Base-by-base conservation (phyloP, 64 coral and sea anemone genomes). In the Porites australiensis region DNA sequence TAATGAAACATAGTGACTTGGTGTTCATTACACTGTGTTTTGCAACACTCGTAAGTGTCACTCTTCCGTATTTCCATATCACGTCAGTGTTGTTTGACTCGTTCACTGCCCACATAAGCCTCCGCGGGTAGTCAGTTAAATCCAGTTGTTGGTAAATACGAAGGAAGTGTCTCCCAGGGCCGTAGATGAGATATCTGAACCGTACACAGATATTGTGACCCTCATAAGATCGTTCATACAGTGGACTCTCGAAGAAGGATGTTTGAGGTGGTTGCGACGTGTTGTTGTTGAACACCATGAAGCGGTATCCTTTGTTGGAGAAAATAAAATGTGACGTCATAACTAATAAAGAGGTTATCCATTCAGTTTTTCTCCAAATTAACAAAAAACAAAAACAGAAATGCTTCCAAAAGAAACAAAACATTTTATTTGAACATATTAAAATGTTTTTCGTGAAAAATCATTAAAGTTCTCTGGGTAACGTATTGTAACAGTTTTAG, bases 41-140 rank as follows among this genome's bases (percentile, higher is more conserved):
- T 55, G 69, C 47, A 20, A 84, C 68, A 75, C 90, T 72, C 2
- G 90, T 15, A 15, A 92, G 13, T 8, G 80, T 13, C 20, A 75
- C 72, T 45, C 48, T 67, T 44, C 27, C 79, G 13, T 86, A 74
- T 86, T 70, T 86, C 90, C 90, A 92, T 2, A 16, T 60, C 4
- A 51, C 72, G 8, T 74, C 55, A 8, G 90, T 65, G 18, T 59
- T 64, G 55, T 45, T 74, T 27, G 79, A 73, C 21, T 92, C 80
- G 50, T 85, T 92, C 18, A 76, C 79, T 13, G 67, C 90, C 90
- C 90, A 92, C 16, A 92, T 72, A 4, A 92, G n/a, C 16, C 79
- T 73, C n/a, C 47, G 27, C 43, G 80, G 27, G 9, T 64, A 43
- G 79, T 86, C 76, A 23, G 20, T 72, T 55, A 64, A 20, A 8